phyloP scores from a whole-genome alignment of 2,888 invertebrate genomes.

The Formica aserva region DNA sequence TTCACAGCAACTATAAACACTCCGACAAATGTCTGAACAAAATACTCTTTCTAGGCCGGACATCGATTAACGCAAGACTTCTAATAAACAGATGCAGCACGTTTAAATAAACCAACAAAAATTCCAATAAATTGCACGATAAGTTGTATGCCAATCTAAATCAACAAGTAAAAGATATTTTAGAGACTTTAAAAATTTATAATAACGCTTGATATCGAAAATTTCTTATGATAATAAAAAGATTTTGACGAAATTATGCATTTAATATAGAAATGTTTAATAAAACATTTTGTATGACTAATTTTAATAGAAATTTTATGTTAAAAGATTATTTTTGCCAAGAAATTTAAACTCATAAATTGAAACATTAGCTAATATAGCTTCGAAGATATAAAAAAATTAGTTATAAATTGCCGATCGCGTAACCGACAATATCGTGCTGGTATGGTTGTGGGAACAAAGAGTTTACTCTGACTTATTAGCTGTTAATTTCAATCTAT shows the following conservation, averaged over 20 bases:
- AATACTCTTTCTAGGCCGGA: constrained; percentile 40
- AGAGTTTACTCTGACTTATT: constrained; percentile 43
- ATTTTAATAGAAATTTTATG: background rate
- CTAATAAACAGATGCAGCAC: constrained; percentile 17
- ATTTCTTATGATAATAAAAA: background rate
- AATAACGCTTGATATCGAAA: background rate
- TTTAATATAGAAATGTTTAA: background rate
- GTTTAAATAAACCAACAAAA: constrained; percentile 6
- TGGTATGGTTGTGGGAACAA: constrained; percentile 31
- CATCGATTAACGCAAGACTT: constrained; percentile 35
- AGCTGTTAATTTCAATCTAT: constrained; percentile 35
- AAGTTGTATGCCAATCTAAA: background rate
- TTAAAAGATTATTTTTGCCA: background rate
- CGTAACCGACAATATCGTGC: constrained; percentile 26
- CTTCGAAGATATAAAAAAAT: constrained; percentile 1
- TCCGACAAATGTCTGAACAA: constrained; percentile 19
- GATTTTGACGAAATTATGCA: background rate
- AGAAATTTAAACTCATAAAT: background rate
- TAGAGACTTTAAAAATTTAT: background rate
- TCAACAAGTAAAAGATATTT: background rate
- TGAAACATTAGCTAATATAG: background rate
- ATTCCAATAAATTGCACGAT: background rate
- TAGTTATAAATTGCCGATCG: constrained; percentile 37
- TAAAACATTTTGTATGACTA: background rate
- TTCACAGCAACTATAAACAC: constrained; percentile 19